A percentile compares a stretch with the other conserved stretches of the same genome.
phyloP scores from a whole-genome alignment of 2,113 vertebrate species.

The Perca flavescens region DNA sequence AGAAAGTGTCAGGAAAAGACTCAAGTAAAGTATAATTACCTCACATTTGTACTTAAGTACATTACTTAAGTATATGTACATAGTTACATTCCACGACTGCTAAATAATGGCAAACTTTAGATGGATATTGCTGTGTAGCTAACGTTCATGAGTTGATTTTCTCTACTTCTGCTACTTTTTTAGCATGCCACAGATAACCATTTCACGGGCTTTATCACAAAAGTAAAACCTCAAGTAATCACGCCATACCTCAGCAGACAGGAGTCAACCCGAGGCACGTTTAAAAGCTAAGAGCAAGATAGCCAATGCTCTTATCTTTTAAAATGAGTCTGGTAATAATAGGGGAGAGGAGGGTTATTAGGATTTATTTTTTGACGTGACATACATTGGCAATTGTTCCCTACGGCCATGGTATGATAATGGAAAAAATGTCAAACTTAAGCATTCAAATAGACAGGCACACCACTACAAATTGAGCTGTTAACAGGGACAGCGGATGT shows the following conservation, averaged over 20 bases:
- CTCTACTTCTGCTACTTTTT: background rate
- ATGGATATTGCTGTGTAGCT: background rate
- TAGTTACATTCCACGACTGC: too few species aligned
- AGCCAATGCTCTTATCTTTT: background rate
- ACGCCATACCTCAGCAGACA: background rate
- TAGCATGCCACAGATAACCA: background rate
- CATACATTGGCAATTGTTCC: conserved; percentile 18
- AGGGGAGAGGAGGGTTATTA: background rate
- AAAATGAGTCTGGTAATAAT: background rate
- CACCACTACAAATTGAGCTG: background rate
- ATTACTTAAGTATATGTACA: too few species aligned
- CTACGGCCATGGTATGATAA: background rate
- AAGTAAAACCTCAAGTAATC: background rate
- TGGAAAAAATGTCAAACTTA: too few species aligned
- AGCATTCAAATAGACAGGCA: background rate
- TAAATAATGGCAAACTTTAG: background rate
- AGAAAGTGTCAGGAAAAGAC: too few species aligned
- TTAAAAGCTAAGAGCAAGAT: too few species aligned
- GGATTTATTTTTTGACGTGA: background rate
- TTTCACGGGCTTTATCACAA: background rate
- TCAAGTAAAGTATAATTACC: too few species aligned
- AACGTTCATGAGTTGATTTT: background rate
- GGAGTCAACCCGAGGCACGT: background rate
- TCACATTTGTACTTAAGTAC: too few species aligned
- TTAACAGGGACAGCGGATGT: too few species aligned